Percentiles rank a stretch among this genome's conserved stretches.
Evolutionary conservation across 2,888 invertebrate species (phyloP).

Genomic region (Sinodicranocentrus sp.): DNA sequence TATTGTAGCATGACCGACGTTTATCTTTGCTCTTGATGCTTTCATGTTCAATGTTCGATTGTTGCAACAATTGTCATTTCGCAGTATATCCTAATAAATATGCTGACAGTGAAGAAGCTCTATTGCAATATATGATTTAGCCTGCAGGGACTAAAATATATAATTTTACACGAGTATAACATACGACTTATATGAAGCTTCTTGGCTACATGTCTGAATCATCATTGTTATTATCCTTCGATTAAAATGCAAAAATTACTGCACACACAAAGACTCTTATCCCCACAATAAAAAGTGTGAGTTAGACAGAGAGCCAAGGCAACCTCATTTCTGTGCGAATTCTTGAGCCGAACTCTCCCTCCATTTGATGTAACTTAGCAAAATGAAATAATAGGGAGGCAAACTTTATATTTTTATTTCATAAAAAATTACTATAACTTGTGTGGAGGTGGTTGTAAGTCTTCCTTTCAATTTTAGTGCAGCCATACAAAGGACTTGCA

Average conservation of each 20-base stretch:
- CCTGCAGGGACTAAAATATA: too few relatives aligned
- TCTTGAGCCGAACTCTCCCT: constrained; percentile 58
- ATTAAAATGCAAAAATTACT: constrained; percentile 36
- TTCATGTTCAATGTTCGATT: constrained; percentile 38
- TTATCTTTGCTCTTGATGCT: constrained; percentile 57
- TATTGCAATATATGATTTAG: too few relatives aligned
- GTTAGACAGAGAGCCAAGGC: constrained; percentile 61
- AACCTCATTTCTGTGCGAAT: constrained; percentile 70
- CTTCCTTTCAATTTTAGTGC: constrained; percentile 6
- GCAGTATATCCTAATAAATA: neutral
- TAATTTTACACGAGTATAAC: too few relatives aligned
- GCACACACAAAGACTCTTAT: constrained; percentile 21
- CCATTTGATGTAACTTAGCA: constrained; percentile 35
- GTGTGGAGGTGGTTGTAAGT: neutral
- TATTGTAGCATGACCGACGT: constrained; percentile 65
- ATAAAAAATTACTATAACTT: too few relatives aligned
- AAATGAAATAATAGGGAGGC: constrained; percentile 15
- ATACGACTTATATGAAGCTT: neutral
- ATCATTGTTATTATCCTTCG: too few relatives aligned
- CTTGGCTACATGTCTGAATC: too few relatives aligned
- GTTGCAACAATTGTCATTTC: constrained; percentile 55
- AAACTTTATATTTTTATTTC: neutral
- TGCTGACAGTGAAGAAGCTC: neutral
- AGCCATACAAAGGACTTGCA: neutral
- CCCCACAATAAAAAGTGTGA: constrained; percentile 18